Evolutionary conservation across 2,113 vertebrate genomes (phyloP), one percentile per base, ranked within the genome.

Genomic region (Terrapene triunguis): DNA sequence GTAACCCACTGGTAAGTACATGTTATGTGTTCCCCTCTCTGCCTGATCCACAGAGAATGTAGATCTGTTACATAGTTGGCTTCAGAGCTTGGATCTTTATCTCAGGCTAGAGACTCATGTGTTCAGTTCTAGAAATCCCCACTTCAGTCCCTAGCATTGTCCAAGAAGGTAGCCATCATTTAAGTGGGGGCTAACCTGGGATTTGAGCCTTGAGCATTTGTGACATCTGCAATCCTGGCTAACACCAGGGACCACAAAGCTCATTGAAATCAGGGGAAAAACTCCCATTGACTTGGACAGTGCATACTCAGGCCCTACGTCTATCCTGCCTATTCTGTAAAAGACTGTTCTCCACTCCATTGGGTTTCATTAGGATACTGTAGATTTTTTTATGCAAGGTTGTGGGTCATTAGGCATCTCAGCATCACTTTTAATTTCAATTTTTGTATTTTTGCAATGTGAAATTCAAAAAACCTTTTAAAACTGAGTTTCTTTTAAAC

Each of bases 91-190:
- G 27, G 6, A 2, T 86, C 79, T 89, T 76, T 38, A 29, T 55
- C 82, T 2, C 50, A 59, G 72, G 5, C n/a, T 87, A 84, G 50
- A 87, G 10, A 1, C n/a, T 0, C 50, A n/a, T 48, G 44, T 0
- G 1, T 62, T 32, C 42, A 72, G 87, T 22, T 94, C 50, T 48
- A 1, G 0, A 85, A 82, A 4, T 16, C 35, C 84, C 4, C 88
- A 13, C 80, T 9, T 55, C 3, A 2, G 1, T 87, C 84, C 96
- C n/a, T 88, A 13, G 72, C 81, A 2, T 2, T 89, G 86, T 29
- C 5, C 12, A 50, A 27, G 6, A 84, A 69, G 25, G 11, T 27
- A 84, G 14, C 2, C 2, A 19, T 5, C 53, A 44, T 85, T 88
- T 82, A 55, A 32, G 85, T 59, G 83, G 74, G 32, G 21, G 2